These are phyloP conservation scores for Eupsittula cactorum DNA, from an alignment of 2,113 vertebrate species.

Conservation along the genomic window DNA sequence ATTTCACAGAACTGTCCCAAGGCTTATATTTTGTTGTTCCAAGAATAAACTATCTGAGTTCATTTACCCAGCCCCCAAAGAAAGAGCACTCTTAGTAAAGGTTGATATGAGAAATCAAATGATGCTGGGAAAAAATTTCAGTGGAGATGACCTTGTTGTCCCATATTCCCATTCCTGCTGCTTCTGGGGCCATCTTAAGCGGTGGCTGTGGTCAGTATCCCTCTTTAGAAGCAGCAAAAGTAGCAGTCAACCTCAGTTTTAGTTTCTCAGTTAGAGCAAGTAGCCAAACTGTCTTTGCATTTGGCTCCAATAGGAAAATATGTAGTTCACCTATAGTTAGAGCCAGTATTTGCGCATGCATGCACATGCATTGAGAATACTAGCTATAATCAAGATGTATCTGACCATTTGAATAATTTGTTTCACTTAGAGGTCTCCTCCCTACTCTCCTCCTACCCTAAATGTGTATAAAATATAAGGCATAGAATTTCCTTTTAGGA, in stretches of 20 bases:
- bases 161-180: neutral
- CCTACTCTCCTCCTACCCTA: no score
- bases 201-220: neutral
- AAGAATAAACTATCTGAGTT: neutral
- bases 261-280: neutral
- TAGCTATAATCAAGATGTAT: neutral
- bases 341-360: neutral
- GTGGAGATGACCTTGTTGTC: neutral
- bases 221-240: neutral
- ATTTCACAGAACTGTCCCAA: neutral
- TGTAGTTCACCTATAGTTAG: neutral
- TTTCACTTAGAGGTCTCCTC: neutral
- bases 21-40: neutral
- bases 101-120: neutral
- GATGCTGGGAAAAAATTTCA: neutral
- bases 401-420: neutral
- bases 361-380: neutral
- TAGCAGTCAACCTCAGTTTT: neutral
- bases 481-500: neutral
- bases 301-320: neutral
- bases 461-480: neutral
- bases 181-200: neutral
- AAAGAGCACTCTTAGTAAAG: neutral
- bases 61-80: fast-evolving
- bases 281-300: neutral